Conservation (phyloP, 1,140 invertebrate genomes). For the Helicoverpa zea region DNA sequence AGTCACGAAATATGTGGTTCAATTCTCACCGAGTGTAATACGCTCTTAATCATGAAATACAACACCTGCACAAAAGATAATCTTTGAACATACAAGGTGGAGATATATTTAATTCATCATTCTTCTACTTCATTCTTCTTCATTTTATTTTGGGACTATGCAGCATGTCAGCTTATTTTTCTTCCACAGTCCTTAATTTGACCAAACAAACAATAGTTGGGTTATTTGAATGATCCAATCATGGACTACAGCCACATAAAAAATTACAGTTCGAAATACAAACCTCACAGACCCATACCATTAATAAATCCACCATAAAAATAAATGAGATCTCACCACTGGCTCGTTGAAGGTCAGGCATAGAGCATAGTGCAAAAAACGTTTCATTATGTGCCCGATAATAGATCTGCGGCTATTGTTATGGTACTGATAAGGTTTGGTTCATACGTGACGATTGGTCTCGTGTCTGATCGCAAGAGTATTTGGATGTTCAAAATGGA, state of each 20-base stretch:
- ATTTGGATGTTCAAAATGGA: neutral
- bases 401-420: constrained; percentile 39
- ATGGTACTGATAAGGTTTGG: constrained; percentile 10
- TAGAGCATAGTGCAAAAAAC: constrained; percentile 39
- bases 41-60: too few relatives aligned
- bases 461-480: neutral
- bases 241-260: neutral
- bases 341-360: constrained; percentile 22
- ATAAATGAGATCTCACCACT: neutral
- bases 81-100: too few relatives aligned
- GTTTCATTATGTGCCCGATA: constrained; percentile 32
- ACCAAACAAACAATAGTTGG: too few relatives aligned
- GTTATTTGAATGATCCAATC: too few relatives aligned
- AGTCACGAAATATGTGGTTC: too few relatives aligned
- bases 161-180: too few relatives aligned
- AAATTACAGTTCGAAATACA: neutral
- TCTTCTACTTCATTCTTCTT: too few relatives aligned
- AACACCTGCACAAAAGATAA: too few relatives aligned
- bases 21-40: too few relatives aligned
- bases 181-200: too few relatives aligned
- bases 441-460: constrained; percentile 23
- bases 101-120: too few relatives aligned
- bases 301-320: constrained; percentile 8
- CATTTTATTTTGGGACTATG: too few relatives aligned
- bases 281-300: neutral